Percentiles rank a stretch among this genome's conserved stretches.
Conservation (phyloP, 2,113 vertebrate species). For the Apodemus sylvaticus region DNA sequence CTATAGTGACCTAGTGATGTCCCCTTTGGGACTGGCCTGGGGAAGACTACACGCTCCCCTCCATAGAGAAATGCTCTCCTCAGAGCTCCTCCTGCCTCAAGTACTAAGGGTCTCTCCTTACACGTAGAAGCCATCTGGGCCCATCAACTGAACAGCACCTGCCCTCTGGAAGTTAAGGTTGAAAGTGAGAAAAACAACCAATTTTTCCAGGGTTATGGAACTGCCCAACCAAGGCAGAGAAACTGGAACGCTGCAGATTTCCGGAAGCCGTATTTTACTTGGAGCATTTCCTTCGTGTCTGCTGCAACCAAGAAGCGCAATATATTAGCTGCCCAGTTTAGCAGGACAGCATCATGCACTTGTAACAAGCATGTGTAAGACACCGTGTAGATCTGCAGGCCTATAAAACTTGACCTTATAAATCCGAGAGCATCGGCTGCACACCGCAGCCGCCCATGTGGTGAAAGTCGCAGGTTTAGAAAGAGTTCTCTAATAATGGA, state of each 20-base stretch:
- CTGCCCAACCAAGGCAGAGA: slow-evolving; percentile 22
- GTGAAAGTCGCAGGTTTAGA: slow-evolving; percentile 84
- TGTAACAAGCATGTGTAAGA: slow-evolving; percentile 89
- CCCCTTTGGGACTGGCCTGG: neutral
- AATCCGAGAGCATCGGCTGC: slow-evolving; percentile 91
- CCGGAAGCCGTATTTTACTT: slow-evolving; percentile 78
- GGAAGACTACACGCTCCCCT: neutral
- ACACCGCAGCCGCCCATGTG: slow-evolving; percentile 88
- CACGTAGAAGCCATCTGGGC: neutral
- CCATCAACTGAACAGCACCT: neutral
- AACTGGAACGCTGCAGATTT: neutral
- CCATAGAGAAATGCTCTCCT: neutral
- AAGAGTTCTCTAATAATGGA: slow-evolving; percentile 87
- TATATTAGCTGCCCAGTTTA: slow-evolving; percentile 86
- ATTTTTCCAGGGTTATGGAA: slow-evolving; percentile 41
- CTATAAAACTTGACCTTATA: slow-evolving; percentile 91
- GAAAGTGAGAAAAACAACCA: slow-evolving; percentile 21
- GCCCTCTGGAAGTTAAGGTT: neutral
- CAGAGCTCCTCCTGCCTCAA: neutral
- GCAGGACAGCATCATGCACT: slow-evolving; percentile 87
- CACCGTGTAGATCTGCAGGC: slow-evolving; percentile 87
- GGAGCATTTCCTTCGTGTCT: slow-evolving; percentile 61
- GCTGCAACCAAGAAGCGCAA: slow-evolving; percentile 79
- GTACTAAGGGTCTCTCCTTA: neutral
- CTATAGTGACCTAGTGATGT: accelerated